These are phyloP conservation scores for Propithecus perrieri DNA, from an alignment of 2,797 vertebrate species.

Conservation along the genomic window DNA sequence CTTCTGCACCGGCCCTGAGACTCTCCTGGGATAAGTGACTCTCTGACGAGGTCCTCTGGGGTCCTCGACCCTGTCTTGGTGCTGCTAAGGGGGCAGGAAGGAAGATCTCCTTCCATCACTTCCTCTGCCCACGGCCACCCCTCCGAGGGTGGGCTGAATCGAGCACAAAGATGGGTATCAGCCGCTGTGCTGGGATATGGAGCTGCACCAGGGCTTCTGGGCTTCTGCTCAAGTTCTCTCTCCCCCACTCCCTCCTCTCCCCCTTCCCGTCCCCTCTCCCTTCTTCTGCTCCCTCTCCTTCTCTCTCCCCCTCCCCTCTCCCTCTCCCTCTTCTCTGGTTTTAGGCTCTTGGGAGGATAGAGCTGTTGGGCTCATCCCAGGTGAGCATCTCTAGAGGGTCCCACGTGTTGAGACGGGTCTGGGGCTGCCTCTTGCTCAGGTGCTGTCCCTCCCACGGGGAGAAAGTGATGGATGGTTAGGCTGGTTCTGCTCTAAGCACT, in stretches of 20 bases:
- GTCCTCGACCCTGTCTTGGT: not conserved
- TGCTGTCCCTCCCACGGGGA: too few relatives aligned
- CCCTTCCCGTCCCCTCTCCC: too few relatives aligned
- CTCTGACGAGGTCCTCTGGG: not conserved
- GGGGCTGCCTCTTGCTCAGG: not conserved
- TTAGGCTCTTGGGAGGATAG: not conserved
- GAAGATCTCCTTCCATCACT: too few relatives aligned
- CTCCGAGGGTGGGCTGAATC: not conserved
- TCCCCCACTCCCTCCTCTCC: too few relatives aligned
- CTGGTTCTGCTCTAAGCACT: not conserved
- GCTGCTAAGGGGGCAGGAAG: not conserved
- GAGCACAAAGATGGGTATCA: not conserved
- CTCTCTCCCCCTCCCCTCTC: not conserved
- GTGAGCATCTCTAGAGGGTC: not conserved
- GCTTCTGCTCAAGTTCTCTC: too few relatives aligned
- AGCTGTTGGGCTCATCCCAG: not conserved
- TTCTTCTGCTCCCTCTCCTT: not conserved
- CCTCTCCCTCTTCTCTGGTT: too few relatives aligned
- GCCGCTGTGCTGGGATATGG: too few relatives aligned
- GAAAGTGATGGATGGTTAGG: not conserved
- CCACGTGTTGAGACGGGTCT: not conserved
- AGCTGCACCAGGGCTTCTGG: not conserved
- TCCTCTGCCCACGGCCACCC: not conserved
- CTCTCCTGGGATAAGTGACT: not conserved
- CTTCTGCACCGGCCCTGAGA: too few relatives aligned